Evolutionary conservation across 2,888 invertebrate species (phyloP).

Genomic region (Cerceris ruficornis): DNA sequence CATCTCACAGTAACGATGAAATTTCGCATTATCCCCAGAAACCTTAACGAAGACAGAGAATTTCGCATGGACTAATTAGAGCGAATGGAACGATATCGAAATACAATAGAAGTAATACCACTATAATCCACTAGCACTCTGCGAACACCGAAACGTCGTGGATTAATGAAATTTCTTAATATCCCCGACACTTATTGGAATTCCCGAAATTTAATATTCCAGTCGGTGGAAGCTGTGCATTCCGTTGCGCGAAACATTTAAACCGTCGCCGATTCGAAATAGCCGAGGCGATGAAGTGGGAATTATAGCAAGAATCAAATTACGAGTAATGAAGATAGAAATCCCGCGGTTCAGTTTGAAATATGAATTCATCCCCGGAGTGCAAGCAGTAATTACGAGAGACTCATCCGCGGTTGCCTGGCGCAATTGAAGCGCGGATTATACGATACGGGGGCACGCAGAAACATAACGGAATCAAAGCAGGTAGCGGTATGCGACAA

Average conservation of each 20-base stretch:
- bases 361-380: conserved; percentile 16
- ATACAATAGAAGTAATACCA: too few relatives aligned
- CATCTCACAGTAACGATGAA: too few relatives aligned
- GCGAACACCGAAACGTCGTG: too few relatives aligned
- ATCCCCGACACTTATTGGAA: too few relatives aligned
- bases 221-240: background rate
- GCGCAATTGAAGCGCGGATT: conserved; percentile 32
- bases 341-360: background rate
- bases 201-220: too few relatives aligned
- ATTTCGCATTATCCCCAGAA: too few relatives aligned
- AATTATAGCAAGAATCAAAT: conserved; percentile 20
- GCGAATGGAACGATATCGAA: too few relatives aligned
- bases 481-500: conserved; percentile 25
- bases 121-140: too few relatives aligned
- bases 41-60: too few relatives aligned
- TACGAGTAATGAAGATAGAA: background rate
- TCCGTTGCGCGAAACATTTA: background rate
- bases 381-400: conserved; percentile 40
- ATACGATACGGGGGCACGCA: conserved; percentile 27
- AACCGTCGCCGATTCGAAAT: background rate
- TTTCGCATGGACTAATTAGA: too few relatives aligned
- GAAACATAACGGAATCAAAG: conserved; percentile 41
- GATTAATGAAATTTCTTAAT: too few relatives aligned
- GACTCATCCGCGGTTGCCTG: conserved; percentile 6
- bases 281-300: background rate